Evolutionary conservation across 2,888 invertebrate genomes (phyloP).

Genomic region (Cosmopolites sordidus): DNA sequence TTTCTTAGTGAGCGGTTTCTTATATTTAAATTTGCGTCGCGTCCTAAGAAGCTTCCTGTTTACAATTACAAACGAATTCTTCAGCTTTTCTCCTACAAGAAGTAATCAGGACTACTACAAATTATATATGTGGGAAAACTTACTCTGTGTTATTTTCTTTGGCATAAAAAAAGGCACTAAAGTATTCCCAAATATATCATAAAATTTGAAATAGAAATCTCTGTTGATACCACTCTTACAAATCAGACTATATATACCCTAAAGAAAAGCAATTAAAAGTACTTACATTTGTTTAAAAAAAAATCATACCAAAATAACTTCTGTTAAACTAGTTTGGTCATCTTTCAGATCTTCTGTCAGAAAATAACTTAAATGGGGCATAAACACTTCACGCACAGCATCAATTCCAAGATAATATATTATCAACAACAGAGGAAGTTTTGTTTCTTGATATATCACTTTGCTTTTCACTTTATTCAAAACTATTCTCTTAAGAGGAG

Average conservation of each 20-base stretch:
- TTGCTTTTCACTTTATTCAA: slow-evolving; percentile 41
- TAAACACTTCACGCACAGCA: slow-evolving; percentile 37
- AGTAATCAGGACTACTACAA: no score
- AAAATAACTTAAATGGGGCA: slow-evolving; percentile 38
- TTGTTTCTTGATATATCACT: slow-evolving; percentile 31
- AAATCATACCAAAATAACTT: slow-evolving; percentile 36
- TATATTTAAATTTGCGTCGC: no score
- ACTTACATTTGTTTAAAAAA: background rate
- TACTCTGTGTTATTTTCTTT: slow-evolving; percentile 8
- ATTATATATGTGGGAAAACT: background rate
- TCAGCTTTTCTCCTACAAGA: no score
- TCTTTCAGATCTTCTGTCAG: slow-evolving; percentile 29
- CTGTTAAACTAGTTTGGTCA: slow-evolving; percentile 30
- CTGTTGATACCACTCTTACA: slow-evolving; percentile 30
- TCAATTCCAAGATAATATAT: slow-evolving; percentile 41
- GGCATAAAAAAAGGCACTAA: slow-evolving; percentile 34
- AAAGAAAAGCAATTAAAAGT: slow-evolving; percentile 19
- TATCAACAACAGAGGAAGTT: slow-evolving; percentile 37
- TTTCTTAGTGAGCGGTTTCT: background rate
- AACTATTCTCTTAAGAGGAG: slow-evolving; percentile 38
- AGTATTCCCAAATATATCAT: slow-evolving; percentile 33
- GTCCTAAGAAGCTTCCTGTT: no score
- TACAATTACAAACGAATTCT: no score
- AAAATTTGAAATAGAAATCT: slow-evolving; percentile 33
- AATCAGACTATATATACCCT: slow-evolving; percentile 39